Conservation (phyloP, 2,888 invertebrate species). For the Drosophila yooni region DNA sequence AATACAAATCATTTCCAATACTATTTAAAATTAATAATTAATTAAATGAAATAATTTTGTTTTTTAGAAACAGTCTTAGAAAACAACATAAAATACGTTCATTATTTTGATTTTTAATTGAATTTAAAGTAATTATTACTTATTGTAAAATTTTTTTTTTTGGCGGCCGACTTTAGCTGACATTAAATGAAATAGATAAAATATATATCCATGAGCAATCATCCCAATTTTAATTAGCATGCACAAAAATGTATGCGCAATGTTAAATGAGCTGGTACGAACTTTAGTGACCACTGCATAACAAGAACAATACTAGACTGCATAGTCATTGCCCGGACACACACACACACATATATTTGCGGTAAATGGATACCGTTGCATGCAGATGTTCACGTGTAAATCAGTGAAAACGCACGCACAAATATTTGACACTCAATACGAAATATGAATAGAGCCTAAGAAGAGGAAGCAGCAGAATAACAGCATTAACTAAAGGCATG, state of each 20-base stretch:
- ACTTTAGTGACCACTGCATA: neutral
- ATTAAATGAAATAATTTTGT: neutral
- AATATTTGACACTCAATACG: constrained; percentile 31
- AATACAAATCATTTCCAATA: neutral
- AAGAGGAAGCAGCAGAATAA: constrained; percentile 10
- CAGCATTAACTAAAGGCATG: constrained; percentile 11
- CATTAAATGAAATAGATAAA: neutral
- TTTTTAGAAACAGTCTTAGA: neutral
- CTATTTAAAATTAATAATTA: neutral
- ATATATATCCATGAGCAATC: neutral
- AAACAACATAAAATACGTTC: neutral
- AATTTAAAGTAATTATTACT: neutral
- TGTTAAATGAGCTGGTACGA: neutral
- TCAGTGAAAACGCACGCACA: constrained; percentile 34
- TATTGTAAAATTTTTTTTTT: neutral
- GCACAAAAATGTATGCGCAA: neutral
- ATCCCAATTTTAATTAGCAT: neutral
- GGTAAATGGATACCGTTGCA: constrained; percentile 56
- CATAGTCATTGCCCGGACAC: constrained; percentile 40
- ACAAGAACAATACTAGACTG: constrained; percentile 33
- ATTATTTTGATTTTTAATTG: neutral
- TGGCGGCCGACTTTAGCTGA: neutral
- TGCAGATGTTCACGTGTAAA: constrained; percentile 56
- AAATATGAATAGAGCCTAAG: constrained; percentile 52
- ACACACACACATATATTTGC: constrained; percentile 13